phyloP scores from a whole-genome alignment of 2,888 invertebrate species.

The Seira sanloemensis region DNA sequence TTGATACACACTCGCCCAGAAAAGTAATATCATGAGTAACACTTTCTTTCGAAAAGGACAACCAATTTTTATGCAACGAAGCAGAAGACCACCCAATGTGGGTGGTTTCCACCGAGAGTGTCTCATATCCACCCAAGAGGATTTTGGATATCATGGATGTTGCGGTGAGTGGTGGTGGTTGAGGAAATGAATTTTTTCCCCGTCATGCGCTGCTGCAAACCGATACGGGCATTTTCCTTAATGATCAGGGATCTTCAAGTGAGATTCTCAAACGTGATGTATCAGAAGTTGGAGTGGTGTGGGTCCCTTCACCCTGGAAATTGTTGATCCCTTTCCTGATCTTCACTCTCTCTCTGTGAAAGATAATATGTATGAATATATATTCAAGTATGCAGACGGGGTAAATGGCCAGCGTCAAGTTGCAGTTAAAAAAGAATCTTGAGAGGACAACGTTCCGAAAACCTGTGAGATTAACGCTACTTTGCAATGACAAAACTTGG shows the following conservation, averaged over 20 bases:
- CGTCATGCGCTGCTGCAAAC: background rate
- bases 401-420: background rate
- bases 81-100: conserved; percentile 51
- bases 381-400: background rate
- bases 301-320: background rate
- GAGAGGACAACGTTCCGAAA: background rate
- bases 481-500: background rate
- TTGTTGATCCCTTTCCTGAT: too few relatives aligned
- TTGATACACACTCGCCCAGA: background rate
- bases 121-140: background rate
- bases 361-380: background rate
- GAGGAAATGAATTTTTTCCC: background rate
- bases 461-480: background rate
- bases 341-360: too few relatives aligned
- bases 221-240: background rate
- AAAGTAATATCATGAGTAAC: background rate
- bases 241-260: background rate
- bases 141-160: background rate
- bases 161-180: background rate
- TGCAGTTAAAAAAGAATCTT: background rate
- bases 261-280: background rate
- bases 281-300: background rate
- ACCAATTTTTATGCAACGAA: conserved; percentile 17
- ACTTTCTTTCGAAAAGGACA: conserved; percentile 7
- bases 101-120: conserved; percentile 25